Conservation (phyloP, 2,797 vertebrate genomes). For the Mastacembelus armatus region DNA sequence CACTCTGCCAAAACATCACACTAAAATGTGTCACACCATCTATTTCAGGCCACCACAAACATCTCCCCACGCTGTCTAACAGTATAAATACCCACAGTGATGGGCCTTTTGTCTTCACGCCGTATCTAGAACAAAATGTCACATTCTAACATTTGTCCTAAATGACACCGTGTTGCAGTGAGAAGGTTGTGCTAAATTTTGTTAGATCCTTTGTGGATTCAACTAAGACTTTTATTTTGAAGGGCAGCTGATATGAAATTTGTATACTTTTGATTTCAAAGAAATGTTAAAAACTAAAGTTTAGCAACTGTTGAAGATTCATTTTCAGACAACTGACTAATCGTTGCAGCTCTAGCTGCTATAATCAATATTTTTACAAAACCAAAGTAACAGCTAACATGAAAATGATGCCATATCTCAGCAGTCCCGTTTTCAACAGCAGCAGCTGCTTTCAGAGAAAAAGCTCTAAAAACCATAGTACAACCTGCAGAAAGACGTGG, state of each 20-base stretch:
- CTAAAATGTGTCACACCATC: conserved; percentile 48
- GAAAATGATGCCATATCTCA: too few species aligned
- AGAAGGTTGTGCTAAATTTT: neutral
- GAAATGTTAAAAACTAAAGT: neutral
- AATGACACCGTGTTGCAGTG: neutral
- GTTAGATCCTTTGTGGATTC: neutral
- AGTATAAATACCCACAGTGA: conserved; percentile 45
- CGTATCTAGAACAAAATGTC: conserved; percentile 20
- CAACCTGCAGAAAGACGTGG: too few species aligned
- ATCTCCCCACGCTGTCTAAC: conserved; percentile 31
- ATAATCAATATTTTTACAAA: too few species aligned
- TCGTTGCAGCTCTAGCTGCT: too few species aligned
- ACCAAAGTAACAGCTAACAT: too few species aligned
- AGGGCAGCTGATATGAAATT: neutral
- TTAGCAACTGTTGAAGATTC: neutral
- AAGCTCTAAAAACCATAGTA: too few species aligned
- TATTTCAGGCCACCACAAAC: conserved; percentile 47
- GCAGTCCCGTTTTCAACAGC: too few species aligned
- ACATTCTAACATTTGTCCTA: conserved; percentile 28
- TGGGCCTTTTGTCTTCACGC: conserved; percentile 30
- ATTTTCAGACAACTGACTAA: too few species aligned
- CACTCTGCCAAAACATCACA: conserved; percentile 52
- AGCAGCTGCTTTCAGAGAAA: too few species aligned
- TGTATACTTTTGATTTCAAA: too few species aligned
- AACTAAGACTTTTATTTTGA: conserved; percentile 9